Conservation (phyloP, 1,140 invertebrate species). For the Brachionus rubens region DNA sequence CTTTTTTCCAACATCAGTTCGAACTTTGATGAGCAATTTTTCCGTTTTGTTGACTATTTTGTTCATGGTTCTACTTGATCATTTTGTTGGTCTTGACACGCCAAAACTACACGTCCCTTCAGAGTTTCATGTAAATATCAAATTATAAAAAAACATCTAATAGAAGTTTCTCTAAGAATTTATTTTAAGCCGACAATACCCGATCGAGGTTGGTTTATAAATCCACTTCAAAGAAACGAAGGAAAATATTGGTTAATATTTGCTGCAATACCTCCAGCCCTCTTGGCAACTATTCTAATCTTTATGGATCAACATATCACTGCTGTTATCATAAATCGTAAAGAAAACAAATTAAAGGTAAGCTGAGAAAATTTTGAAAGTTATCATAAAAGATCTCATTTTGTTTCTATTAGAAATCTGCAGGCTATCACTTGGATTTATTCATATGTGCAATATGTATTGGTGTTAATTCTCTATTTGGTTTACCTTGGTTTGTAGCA, state of each 20-base stretch:
- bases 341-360: constrained; percentile 89
- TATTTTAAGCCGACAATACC: constrained; percentile 71
- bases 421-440: constrained; percentile 93
- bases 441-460: constrained; percentile 86
- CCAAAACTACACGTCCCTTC: constrained; percentile 83
- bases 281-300: constrained; percentile 91
- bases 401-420: constrained; percentile 69
- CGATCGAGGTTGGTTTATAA: constrained; percentile 82
- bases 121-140: constrained; percentile 57
- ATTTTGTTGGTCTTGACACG: constrained; percentile 77
- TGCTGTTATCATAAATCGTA: constrained; percentile 93
- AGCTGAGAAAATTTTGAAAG: neutral
- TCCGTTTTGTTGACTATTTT: constrained; percentile 93
- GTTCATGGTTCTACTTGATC: constrained; percentile 81
- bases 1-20: constrained; percentile 87
- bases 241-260: constrained; percentile 82
- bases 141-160: neutral
- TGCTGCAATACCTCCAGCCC: constrained; percentile 78
- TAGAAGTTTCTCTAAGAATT: neutral
- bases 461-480: constrained; percentile 84
- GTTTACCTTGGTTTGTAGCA: constrained; percentile 89
- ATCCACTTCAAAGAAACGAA: constrained; percentile 70
- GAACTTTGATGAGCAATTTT: constrained; percentile 90
- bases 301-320: constrained; percentile 99
- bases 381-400: neutral